phyloP scores from a whole-genome alignment of 2,797 vertebrate species.

The Choloepus didactylus region DNA sequence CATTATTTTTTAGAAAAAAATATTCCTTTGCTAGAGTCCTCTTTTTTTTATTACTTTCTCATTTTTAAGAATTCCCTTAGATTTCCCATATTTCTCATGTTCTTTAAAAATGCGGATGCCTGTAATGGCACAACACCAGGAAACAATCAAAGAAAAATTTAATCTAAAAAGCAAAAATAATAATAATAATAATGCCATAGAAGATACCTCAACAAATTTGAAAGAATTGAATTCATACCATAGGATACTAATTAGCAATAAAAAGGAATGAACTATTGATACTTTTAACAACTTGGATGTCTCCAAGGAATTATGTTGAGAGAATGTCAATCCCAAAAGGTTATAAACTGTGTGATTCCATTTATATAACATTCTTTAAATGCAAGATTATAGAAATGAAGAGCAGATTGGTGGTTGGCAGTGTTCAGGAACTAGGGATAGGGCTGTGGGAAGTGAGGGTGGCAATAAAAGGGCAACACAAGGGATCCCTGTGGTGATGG shows the following conservation, averaged over 20 bases:
- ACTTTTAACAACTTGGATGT: background rate
- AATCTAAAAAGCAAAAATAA: background rate
- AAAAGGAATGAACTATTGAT: background rate
- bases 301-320: background rate
- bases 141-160: background rate
- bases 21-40: background rate
- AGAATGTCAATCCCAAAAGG: background rate
- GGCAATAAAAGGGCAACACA: background rate
- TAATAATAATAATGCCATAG: background rate
- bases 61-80: background rate
- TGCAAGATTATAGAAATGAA: background rate
- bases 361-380: background rate
- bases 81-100: background rate
- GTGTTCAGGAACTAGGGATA: background rate
- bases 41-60: background rate
- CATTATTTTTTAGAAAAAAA: background rate
- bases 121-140: background rate
- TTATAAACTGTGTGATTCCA: background rate
- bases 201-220: background rate
- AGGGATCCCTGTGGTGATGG: background rate
- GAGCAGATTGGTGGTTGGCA: background rate
- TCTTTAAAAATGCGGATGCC: background rate
- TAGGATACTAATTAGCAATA: background rate
- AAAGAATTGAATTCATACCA: background rate
- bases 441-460: background rate